Conservation (phyloP, 2,888 invertebrate species). For the Papilio gigon region DNA sequence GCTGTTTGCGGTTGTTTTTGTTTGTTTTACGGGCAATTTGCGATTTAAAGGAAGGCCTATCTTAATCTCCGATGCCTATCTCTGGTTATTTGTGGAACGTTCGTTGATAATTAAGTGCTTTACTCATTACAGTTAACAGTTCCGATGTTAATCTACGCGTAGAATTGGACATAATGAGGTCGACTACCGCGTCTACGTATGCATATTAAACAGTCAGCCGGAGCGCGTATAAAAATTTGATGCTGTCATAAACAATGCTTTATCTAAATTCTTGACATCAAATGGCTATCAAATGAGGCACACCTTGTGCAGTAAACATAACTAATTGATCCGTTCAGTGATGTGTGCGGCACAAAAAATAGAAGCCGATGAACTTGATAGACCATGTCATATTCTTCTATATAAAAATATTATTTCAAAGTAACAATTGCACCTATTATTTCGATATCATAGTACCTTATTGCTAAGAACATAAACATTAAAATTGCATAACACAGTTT, state of each 20-base stretch:
- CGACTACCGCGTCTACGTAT: slow-evolving; percentile 70
- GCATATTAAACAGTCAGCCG: slow-evolving; percentile 68
- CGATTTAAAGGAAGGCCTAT: slow-evolving; percentile 64
- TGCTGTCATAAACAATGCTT: slow-evolving; percentile 51
- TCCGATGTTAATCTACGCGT: slow-evolving; percentile 69
- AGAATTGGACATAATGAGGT: slow-evolving; percentile 71
- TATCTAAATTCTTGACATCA: slow-evolving; percentile 49
- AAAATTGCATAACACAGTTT: slow-evolving; percentile 25
- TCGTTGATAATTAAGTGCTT: slow-evolving; percentile 67
- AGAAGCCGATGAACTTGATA: slow-evolving; percentile 46
- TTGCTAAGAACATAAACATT: slow-evolving; percentile 5
- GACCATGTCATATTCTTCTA: slow-evolving; percentile 26
- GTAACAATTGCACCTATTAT: slow-evolving; percentile 6
- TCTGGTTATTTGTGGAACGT: slow-evolving; percentile 54
- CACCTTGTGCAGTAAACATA: slow-evolving; percentile 47
- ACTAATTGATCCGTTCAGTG: slow-evolving; percentile 49
- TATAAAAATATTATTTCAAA: slow-evolving; percentile 29
- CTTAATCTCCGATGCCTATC: slow-evolving; percentile 53
- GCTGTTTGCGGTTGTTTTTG: slow-evolving; percentile 69
- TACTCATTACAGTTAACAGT: slow-evolving; percentile 59
- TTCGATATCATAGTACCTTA: not conserved
- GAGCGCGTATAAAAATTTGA: slow-evolving; percentile 61
- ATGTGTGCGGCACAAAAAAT: slow-evolving; percentile 45
- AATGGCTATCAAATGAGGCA: slow-evolving; percentile 48
- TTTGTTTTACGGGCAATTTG: slow-evolving; percentile 80